phyloP scores from a whole-genome alignment of 1,140 invertebrate genomes.

The Bradysia coprophila region DNA sequence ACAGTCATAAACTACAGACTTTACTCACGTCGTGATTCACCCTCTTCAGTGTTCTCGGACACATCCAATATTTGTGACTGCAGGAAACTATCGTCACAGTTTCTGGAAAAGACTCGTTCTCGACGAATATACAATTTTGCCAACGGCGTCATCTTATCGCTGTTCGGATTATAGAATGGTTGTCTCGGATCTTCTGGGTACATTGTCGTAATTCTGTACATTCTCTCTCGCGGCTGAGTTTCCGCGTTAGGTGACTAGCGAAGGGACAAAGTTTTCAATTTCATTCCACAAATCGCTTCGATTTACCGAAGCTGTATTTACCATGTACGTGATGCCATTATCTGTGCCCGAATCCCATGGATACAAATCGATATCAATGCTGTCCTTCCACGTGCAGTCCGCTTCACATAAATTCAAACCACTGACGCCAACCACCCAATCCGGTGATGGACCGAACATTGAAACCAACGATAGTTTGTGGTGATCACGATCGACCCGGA shows the following conservation, averaged over 20 bases:
- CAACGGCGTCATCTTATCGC: slow-evolving; percentile 58
- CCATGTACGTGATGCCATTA: slow-evolving; percentile 82
- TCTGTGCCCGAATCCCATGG: slow-evolving; percentile 93
- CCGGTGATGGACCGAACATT: slow-evolving; percentile 89
- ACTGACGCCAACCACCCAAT: slow-evolving; percentile 88
- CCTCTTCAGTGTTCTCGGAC: slow-evolving; percentile 53
- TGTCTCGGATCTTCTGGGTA: slow-evolving; percentile 73
- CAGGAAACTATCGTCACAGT: slow-evolving; percentile 47
- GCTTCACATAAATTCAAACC: slow-evolving; percentile 69
- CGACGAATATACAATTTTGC: slow-evolving; percentile 53
- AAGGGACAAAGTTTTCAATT: no score
- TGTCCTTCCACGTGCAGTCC: slow-evolving; percentile 75
- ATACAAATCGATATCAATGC: slow-evolving; percentile 64
- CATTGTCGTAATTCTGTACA: slow-evolving; percentile 71
- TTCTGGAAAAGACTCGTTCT: slow-evolving; percentile 48
- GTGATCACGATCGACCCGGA: slow-evolving; percentile 73
- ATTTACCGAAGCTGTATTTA: no score
- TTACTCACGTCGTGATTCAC: slow-evolving; percentile 46
- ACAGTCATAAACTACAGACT: not conserved
- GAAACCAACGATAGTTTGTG: slow-evolving; percentile 82
- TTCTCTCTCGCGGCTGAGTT: slow-evolving; percentile 70
- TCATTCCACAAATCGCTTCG: no score
- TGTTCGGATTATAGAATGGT: slow-evolving; percentile 74
- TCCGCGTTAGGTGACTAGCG: slow-evolving; percentile 65
- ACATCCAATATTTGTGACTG: slow-evolving; percentile 37